phyloP scores from a whole-genome alignment of 2,888 invertebrate genomes.

The Hoplodrina blanda region DNA sequence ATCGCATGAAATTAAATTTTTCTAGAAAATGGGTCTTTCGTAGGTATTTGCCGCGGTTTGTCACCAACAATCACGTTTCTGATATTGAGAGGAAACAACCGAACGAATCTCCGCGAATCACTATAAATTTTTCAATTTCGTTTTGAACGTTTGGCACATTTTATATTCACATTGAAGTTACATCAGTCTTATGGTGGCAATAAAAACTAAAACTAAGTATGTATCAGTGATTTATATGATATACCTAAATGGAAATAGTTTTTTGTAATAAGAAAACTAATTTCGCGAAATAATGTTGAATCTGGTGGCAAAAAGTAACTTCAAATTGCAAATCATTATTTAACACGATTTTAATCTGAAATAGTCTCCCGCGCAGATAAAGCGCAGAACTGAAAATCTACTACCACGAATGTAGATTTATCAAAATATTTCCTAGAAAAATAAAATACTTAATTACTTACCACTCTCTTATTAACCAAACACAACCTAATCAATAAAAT shows the following conservation, averaged over 20 bases:
- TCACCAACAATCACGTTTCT: constrained; percentile 19
- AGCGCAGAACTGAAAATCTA: neutral
- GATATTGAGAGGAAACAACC: constrained; percentile 29
- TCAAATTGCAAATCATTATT: neutral
- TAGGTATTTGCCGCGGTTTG: constrained; percentile 9
- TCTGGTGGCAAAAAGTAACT: neutral
- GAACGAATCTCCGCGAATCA: constrained; percentile 15
- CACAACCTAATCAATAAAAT: too few relatives aligned
- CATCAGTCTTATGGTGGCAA: neutral
- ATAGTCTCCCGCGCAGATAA: too few relatives aligned
- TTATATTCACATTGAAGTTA: constrained; percentile 25
- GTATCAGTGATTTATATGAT: neutral
- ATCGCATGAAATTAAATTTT: neutral
- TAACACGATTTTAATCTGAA: neutral
- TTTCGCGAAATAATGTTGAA: neutral
- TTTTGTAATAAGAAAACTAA: neutral
- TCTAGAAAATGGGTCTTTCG: neutral
- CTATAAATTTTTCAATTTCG: constrained; percentile 41
- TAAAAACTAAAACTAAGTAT: neutral
- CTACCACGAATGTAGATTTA: neutral
- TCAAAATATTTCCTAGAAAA: neutral
- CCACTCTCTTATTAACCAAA: neutral
- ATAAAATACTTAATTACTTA: neutral
- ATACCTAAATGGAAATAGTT: neutral
- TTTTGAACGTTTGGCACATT: constrained; percentile 29